Evolutionary conservation across 2,797 vertebrate genomes (phyloP).

Genomic region (Erpetoichthys calabaricus): DNA sequence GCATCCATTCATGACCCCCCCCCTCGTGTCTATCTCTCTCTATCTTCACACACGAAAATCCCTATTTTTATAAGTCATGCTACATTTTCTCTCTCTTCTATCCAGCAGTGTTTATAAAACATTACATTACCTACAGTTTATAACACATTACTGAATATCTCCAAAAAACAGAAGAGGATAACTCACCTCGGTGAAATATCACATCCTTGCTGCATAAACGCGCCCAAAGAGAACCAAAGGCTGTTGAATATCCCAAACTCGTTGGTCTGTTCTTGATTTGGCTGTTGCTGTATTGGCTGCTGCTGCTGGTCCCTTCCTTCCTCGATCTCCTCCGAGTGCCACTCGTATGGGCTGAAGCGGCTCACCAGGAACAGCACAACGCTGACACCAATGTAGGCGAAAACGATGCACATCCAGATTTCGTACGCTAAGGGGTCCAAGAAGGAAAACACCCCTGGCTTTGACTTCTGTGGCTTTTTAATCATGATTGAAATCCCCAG

Average conservation of each 20-base stretch:
- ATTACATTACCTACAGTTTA: too few species aligned
- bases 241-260: conserved; percentile 99
- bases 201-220: conserved; percentile 98
- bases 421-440: conserved; percentile 95
- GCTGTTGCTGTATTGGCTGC: conserved; percentile 44
- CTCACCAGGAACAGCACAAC: conserved; percentile 96
- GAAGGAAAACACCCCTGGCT: conserved; percentile 95
- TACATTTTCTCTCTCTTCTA: too few species aligned
- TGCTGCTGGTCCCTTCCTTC: conserved; percentile 69
- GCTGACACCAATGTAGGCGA: conserved; percentile 96
- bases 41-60: too few species aligned
- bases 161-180: too few species aligned
- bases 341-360: conserved; percentile 95
- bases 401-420: conserved; percentile 99
- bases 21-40: too few species aligned
- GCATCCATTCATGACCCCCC: too few species aligned
- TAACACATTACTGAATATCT: too few species aligned
- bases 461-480: conserved; percentile 97
- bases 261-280: conserved; percentile 75
- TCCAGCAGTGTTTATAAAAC: too few species aligned
- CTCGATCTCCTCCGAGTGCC: conserved; percentile 89
- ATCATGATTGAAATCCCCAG: conserved; percentile 98
- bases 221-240: conserved; percentile 94
- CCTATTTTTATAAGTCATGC: too few species aligned
- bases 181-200: conserved; percentile 95